phyloP scores from a whole-genome alignment of 2,113 vertebrate genomes.

The Lasiurus borealis region DNA sequence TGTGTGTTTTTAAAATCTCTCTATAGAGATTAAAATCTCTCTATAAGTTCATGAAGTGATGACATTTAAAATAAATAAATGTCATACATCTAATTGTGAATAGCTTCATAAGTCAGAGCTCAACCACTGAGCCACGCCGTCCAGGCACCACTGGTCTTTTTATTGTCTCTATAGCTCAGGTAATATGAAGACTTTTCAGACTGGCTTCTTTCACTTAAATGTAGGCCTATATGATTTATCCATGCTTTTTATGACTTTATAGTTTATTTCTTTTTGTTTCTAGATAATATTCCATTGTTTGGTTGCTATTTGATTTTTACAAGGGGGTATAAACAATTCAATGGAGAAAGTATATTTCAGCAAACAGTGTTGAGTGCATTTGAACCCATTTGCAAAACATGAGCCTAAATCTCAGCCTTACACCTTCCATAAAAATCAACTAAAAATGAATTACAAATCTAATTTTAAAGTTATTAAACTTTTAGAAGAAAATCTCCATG shows the following conservation, averaged over 20 bases:
- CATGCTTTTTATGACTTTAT: slow-evolving; percentile 23
- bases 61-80: slow-evolving; percentile 9
- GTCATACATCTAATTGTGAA: not conserved
- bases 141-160: not conserved
- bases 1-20: too few relatives aligned
- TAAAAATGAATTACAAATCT: not conserved
- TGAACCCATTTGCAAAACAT: not conserved
- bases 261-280: slow-evolving; percentile 20
- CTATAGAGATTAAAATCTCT: too few relatives aligned
- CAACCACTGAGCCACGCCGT: too few relatives aligned
- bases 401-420: not conserved
- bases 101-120: not conserved
- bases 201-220: slow-evolving; percentile 13
- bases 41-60: too few relatives aligned
- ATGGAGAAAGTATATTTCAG: slow-evolving; percentile 18
- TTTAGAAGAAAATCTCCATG: slow-evolving; percentile 26
- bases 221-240: not conserved
- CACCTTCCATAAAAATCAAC: not conserved
- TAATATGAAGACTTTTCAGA: not conserved
- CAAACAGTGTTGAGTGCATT: not conserved
- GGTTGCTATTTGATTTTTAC: slow-evolving; percentile 2
- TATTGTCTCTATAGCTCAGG: not conserved
- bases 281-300: slow-evolving; percentile 48
- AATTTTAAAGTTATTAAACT: slow-evolving; percentile 32
- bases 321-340: not conserved